A percentile compares a stretch with the other conserved stretches of the same genome.
Conservation (phyloP, 2,113 vertebrate genomes). For the Sander lucioperca region DNA sequence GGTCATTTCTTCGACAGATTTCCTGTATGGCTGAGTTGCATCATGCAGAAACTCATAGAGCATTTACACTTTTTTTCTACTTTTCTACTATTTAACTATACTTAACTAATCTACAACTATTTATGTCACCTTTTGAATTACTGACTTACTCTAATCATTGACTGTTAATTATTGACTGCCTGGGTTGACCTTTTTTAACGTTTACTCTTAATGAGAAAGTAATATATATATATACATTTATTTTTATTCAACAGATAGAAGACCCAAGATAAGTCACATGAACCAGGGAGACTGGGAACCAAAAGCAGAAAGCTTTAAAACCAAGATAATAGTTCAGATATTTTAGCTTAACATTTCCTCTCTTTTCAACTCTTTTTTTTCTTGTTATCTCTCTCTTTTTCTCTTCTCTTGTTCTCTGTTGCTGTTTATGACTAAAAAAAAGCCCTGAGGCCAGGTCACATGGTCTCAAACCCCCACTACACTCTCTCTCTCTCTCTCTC, state of each 20-base stretch:
- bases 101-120: background rate
- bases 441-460: conserved; percentile 50
- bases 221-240: too few relatives aligned
- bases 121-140: background rate
- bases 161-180: background rate
- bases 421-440: conserved; percentile 51
- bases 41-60: background rate
- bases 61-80: background rate
- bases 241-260: background rate
- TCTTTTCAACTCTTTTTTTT: background rate
- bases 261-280: background rate
- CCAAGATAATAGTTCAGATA: too few relatives aligned
- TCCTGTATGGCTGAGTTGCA: background rate
- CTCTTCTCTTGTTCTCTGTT: conserved; percentile 9
- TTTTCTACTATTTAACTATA: too few relatives aligned
- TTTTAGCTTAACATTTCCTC: background rate
- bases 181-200: background rate
- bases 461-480: conserved; percentile 37
- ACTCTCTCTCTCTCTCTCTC: background rate
- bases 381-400: background rate
- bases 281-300: background rate
- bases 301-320: background rate
- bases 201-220: background rate
- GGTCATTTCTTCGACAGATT: too few relatives aligned
- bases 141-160: background rate